phyloP scores from a whole-genome alignment of 2,888 invertebrate species.

The Tipula helvola region DNA sequence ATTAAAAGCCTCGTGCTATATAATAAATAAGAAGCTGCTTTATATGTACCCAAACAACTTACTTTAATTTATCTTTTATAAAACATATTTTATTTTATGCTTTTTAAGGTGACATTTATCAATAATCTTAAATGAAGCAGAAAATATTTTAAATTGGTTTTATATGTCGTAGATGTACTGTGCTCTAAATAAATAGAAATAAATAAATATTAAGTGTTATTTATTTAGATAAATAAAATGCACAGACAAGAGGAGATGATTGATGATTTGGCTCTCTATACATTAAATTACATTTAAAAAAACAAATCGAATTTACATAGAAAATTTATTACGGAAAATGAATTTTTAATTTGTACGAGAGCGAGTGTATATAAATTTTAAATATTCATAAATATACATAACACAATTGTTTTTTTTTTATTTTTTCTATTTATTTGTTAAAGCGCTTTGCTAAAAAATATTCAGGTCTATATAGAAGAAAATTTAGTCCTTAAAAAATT shows the following conservation, averaged over 20 bases:
- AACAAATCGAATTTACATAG: not conserved
- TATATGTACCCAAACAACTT: not conserved
- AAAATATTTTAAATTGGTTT: not conserved
- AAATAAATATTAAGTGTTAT: not conserved
- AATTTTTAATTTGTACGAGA: not conserved
- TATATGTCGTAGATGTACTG: not conserved
- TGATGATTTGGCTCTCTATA: not conserved
- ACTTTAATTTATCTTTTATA: not conserved
- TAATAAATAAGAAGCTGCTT: not conserved
- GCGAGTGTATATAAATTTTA: not conserved
- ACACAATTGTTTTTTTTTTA: not conserved
- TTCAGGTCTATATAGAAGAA: too few relatives aligned
- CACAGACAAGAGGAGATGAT: not conserved
- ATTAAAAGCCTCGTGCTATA: not conserved
- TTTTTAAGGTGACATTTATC: not conserved
- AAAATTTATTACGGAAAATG: not conserved
- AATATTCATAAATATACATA: not conserved
- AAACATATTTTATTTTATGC: not conserved
- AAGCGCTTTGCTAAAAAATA: too few relatives aligned
- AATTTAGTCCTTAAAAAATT: too few relatives aligned
- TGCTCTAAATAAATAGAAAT: not conserved
- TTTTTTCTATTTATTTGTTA: too few relatives aligned
- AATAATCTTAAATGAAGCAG: constrained; percentile 4
- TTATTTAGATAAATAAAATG: not conserved
- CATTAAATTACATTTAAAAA: not conserved